Conservation (phyloP, 2,113 vertebrate species). For the Saguinus midas region DNA sequence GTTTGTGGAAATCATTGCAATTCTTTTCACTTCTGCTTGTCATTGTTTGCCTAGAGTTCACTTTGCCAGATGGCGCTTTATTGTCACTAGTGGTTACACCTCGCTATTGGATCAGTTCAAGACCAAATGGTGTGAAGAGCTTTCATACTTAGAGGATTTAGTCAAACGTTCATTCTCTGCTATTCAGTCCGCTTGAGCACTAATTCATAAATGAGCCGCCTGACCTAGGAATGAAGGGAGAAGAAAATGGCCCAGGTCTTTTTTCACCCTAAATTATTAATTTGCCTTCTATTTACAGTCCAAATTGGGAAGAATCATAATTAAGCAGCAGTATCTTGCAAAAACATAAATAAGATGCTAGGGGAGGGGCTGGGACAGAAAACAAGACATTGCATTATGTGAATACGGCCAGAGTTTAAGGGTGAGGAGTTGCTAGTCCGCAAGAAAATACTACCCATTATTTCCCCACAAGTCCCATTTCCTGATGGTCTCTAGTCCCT, state of each 20-base stretch:
- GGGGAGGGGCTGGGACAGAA: neutral
- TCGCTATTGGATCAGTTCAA: slow-evolving; percentile 93
- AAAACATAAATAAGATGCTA: slow-evolving; percentile 67
- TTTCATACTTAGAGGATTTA: slow-evolving; percentile 90
- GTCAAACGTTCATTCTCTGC: slow-evolving; percentile 87
- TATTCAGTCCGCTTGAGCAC: slow-evolving; percentile 83
- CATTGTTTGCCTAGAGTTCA: slow-evolving; percentile 98
- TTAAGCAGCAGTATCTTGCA: slow-evolving; percentile 64
- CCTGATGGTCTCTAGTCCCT: neutral
- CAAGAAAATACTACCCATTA: neutral
- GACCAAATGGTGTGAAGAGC: slow-evolving; percentile 97
- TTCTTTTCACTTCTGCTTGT: slow-evolving; percentile 97
- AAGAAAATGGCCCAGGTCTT: slow-evolving; percentile 54
- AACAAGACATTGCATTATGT: neutral
- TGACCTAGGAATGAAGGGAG: slow-evolving; percentile 73
- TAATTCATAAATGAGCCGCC: slow-evolving; percentile 80
- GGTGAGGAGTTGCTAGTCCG: neutral
- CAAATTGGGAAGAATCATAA: slow-evolving; percentile 66
- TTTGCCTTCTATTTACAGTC: slow-evolving; percentile 79
- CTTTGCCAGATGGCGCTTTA: slow-evolving; percentile 98
- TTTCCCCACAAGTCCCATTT: neutral
- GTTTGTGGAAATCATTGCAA: slow-evolving; percentile 97
- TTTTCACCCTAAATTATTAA: slow-evolving; percentile 67
- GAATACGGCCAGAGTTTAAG: neutral
- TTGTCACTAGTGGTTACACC: slow-evolving; percentile 98